Percentiles rank a stretch among this genome's conserved stretches.
Evolutionary conservation across 2,797 vertebrate species (phyloP).

Genomic region (Valencia hispanica): DNA sequence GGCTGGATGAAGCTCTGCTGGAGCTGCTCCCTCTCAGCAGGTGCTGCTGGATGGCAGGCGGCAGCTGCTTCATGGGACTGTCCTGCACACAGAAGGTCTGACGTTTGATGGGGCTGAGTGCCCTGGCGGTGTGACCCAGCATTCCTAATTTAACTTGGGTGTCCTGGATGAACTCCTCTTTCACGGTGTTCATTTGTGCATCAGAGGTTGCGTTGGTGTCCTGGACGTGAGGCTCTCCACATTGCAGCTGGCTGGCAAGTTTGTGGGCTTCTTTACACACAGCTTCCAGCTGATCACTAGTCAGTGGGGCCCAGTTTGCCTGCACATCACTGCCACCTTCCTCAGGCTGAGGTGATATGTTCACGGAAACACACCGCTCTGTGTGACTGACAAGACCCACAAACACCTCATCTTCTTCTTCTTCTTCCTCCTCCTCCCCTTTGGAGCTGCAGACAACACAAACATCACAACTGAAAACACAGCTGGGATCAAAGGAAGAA

Average conservation of each 20-base stretch:
- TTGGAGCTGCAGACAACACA: slow-evolving; percentile 76
- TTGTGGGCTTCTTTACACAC: slow-evolving; percentile 89
- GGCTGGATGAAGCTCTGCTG: background rate
- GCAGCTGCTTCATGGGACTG: slow-evolving; percentile 83
- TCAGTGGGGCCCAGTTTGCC: slow-evolving; percentile 83
- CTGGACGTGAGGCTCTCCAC: background rate
- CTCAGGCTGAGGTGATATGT: slow-evolving; percentile 37
- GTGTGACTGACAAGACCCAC: slow-evolving; percentile 81
- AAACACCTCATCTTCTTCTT: slow-evolving; percentile 88
- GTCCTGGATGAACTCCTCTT: slow-evolving; percentile 85
- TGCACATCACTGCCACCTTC: slow-evolving; percentile 29
- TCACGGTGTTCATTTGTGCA: background rate
- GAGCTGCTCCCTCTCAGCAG: slow-evolving; percentile 40
- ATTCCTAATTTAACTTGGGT: slow-evolving; percentile 78
- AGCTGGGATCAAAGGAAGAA: background rate
- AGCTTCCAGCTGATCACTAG: slow-evolving; percentile 85
- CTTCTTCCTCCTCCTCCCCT: slow-evolving; percentile 73
- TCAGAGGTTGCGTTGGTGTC: background rate
- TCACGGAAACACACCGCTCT: slow-evolving; percentile 80
- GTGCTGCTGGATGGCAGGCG: slow-evolving; percentile 77
- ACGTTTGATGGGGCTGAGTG: slow-evolving; percentile 85
- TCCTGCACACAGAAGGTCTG: slow-evolving; percentile 89
- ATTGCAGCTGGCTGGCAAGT: slow-evolving; percentile 84
- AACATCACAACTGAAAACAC: background rate
- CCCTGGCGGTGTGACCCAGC: slow-evolving; percentile 64